Percentiles rank a stretch among this genome's conserved stretches.
phyloP scores from a whole-genome alignment of 2,113 vertebrate species.

The Gambusia affinis region DNA sequence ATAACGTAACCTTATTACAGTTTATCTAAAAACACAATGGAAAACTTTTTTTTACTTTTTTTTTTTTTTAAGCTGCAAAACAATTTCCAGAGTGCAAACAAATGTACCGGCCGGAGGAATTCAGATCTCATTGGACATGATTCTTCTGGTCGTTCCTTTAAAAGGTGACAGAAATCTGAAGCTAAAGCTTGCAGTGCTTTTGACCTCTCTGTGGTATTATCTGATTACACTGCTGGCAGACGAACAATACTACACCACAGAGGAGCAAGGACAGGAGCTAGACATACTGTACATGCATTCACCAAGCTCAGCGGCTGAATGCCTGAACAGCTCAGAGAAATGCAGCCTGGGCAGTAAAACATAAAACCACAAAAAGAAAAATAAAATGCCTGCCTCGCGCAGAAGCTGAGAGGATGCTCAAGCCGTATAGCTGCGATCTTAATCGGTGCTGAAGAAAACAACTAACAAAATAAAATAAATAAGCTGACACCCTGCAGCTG shows the following conservation, averaged over 20 bases:
- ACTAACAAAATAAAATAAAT: not conserved
- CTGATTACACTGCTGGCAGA: slow-evolving; percentile 79
- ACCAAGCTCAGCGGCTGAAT: slow-evolving; percentile 50
- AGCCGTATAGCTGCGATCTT: not conserved
- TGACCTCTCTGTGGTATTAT: slow-evolving; percentile 79
- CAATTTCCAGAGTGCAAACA: slow-evolving; percentile 17
- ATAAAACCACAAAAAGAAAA: not conserved
- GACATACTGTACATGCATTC: slow-evolving; percentile 58
- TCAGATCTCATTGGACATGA: slow-evolving; percentile 22
- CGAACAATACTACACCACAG: slow-evolving; percentile 69
- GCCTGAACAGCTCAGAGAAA: slow-evolving; percentile 32
- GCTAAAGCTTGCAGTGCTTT: slow-evolving; percentile 74
- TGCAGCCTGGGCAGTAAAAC: slow-evolving; percentile 7
- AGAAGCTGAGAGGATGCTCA: not conserved
- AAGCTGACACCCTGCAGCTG: not conserved
- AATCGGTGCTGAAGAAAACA: not conserved
- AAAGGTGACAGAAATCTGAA: slow-evolving; percentile 78
- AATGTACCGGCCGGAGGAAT: slow-evolving; percentile 13
- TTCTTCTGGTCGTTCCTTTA: slow-evolving; percentile 62
- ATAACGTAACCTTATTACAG: not conserved
- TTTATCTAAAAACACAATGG: not conserved
- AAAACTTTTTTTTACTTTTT: slow-evolving; percentile 5
- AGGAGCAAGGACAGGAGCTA: slow-evolving; percentile 62
- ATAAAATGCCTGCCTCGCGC: not conserved
- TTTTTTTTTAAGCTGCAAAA: slow-evolving; percentile 6